A percentile compares a stretch with the other conserved stretches of the same genome.
Conservation (phyloP, 2,797 vertebrate species). For the Microchirus variegatus region DNA sequence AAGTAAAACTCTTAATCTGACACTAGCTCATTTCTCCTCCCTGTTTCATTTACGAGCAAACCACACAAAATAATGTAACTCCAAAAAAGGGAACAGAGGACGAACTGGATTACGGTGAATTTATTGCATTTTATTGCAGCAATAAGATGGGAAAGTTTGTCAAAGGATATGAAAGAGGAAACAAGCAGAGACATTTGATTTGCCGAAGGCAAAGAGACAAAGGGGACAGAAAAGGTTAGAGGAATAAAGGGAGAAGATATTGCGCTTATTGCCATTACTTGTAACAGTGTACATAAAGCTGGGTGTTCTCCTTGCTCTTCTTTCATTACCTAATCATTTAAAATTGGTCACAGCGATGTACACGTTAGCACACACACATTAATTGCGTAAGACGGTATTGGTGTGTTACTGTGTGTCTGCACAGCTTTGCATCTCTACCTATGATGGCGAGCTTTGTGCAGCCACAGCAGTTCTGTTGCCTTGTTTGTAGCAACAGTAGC, state of each 20-base stretch:
- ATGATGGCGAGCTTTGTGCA: conserved; percentile 13
- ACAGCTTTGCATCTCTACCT: conserved; percentile 25
- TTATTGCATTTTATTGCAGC: neutral
- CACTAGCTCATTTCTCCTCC: conserved; percentile 16
- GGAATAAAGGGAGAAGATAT: conserved; percentile 12
- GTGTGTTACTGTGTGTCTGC: neutral
- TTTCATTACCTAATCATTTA: conserved; percentile 8
- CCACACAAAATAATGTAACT: conserved; percentile 1
- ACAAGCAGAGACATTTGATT: conserved; percentile 27
- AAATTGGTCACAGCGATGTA: no score
- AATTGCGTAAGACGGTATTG: no score
- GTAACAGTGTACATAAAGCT: no score
- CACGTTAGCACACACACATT: no score
- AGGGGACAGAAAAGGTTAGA: conserved; percentile 25
- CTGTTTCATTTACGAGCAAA: conserved; percentile 21
- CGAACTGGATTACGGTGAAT: neutral
- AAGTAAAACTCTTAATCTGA: conserved; percentile 15
- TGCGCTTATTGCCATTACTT: no score
- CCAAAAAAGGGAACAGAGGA: conserved; percentile 1
- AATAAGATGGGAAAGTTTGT: neutral
- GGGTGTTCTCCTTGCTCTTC: no score
- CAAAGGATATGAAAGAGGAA: conserved; percentile 14
- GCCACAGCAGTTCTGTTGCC: conserved; percentile 25
- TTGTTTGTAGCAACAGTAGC: conserved; percentile 69
- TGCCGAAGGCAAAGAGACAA: conserved; percentile 14